These are phyloP conservation scores for Chrysoperla carnea DNA, from an alignment of 1,140 invertebrate genomes.

Conservation along the genomic window DNA sequence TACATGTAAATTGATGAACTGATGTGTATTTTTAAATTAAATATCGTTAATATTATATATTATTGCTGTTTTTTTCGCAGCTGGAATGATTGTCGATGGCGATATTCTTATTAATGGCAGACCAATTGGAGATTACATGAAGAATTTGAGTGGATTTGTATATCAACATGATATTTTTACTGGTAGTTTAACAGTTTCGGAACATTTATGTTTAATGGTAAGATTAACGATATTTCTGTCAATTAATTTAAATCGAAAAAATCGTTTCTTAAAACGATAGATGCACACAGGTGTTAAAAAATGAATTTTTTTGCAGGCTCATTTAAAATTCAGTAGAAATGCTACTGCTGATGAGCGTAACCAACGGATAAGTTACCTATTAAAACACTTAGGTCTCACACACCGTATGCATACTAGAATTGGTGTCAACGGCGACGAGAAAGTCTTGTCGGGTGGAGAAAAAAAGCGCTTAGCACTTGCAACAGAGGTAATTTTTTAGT, in stretches of 20 bases:
- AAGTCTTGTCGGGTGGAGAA: slow-evolving; percentile 87
- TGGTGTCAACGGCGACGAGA: slow-evolving; percentile 45
- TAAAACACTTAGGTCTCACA: slow-evolving; percentile 53
- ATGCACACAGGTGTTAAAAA: background rate
- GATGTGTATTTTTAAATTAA: no score
- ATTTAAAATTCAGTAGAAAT: slow-evolving; percentile 57
- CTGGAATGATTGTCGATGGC: slow-evolving; percentile 50
- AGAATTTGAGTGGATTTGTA: slow-evolving; percentile 75
- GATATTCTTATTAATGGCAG: slow-evolving; percentile 56
- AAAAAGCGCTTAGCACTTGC: slow-evolving; percentile 85
- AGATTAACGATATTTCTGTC: slow-evolving; percentile 3
- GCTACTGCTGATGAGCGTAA: slow-evolving; percentile 35
- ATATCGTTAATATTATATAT: no score
- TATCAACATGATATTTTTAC: slow-evolving; percentile 89
- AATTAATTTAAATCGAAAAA: background rate
- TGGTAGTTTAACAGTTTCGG: slow-evolving; percentile 66
- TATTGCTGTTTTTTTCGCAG: slow-evolving; percentile 17
- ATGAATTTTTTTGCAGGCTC: slow-evolving; percentile 35
- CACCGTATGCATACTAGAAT: slow-evolving; percentile 55
- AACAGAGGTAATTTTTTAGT: slow-evolving; percentile 48
- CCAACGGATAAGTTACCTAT: slow-evolving; percentile 46
- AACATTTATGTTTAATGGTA: slow-evolving; percentile 84
- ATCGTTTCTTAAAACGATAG: no score
- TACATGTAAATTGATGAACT: no score
- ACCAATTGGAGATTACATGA: slow-evolving; percentile 50